phyloP scores from a whole-genome alignment of 2,888 invertebrate genomes.

The Andrena fulva region DNA sequence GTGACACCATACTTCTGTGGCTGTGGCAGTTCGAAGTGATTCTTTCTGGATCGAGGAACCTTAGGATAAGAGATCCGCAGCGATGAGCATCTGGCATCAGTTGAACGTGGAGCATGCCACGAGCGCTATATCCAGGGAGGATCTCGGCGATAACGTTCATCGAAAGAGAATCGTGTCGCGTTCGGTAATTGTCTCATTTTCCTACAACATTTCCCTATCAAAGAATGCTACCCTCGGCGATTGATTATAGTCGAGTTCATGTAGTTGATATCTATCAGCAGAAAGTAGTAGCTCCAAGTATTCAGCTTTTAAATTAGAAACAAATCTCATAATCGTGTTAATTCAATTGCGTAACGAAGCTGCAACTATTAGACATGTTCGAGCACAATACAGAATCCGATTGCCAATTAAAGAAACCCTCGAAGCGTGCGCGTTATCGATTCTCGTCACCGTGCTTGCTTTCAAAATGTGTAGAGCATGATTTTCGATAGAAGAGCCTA shows the following conservation, averaged over 20 bases:
- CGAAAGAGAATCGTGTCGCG: conserved; percentile 64
- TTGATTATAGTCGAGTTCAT: neutral
- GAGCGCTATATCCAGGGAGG: conserved; percentile 90
- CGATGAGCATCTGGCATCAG: conserved; percentile 81
- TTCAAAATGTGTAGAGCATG: neutral
- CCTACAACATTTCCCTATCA: neutral
- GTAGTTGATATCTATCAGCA: no score
- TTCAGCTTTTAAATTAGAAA: no score
- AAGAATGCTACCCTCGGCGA: neutral
- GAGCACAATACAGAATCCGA: neutral
- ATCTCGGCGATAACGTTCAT: conserved; percentile 86
- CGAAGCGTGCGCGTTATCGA: conserved; percentile 24
- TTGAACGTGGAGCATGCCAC: conserved; percentile 81
- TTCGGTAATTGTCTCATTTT: conserved; percentile 73
- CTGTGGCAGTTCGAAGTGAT: neutral
- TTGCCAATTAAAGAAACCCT: conserved; percentile 4
- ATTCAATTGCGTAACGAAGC: conserved; percentile 7
- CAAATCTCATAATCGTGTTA: neutral
- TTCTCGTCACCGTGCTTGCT: neutral
- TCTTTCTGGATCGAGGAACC: neutral
- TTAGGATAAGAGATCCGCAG: neutral
- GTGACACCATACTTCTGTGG: neutral
- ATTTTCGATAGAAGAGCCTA: neutral
- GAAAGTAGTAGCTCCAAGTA: neutral
- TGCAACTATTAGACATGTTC: neutral